phyloP scores from a whole-genome alignment of 2,888 invertebrate species.

The Dendrolimus pini region DNA sequence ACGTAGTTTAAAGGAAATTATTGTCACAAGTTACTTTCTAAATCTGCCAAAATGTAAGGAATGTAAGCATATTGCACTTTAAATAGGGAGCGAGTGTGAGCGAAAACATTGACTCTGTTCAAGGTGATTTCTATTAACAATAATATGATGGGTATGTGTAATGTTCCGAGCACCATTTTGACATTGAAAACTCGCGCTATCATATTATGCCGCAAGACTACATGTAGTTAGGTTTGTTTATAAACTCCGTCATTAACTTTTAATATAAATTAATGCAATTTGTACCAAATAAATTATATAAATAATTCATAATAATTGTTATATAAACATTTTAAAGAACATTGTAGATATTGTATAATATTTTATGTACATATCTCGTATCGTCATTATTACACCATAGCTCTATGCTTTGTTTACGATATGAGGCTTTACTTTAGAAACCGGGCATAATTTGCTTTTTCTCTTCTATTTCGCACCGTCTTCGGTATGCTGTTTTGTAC shows the following conservation, averaged over 20 bases:
- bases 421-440: too few species aligned
- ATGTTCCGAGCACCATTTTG: neutral
- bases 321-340: neutral
- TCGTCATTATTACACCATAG: too few species aligned
- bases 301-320: neutral
- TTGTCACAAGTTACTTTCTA: neutral
- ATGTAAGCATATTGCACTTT: too few species aligned
- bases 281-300: too few species aligned
- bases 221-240: neutral
- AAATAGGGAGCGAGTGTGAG: conserved; percentile 25
- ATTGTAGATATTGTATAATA: conserved; percentile 7
- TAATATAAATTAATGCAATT: too few species aligned
- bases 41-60: too few species aligned
- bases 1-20: neutral
- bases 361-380: too few species aligned
- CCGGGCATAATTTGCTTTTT: too few species aligned
- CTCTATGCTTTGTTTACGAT: too few species aligned
- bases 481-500: too few species aligned
- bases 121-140: conserved; percentile 46
- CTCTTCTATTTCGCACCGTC: too few species aligned
- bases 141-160: conserved; percentile 8
- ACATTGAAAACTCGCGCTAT: neutral
- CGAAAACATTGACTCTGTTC: conserved; percentile 52
- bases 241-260: neutral
- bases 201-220: neutral